A percentile compares a stretch with the other conserved stretches of the same genome.
Conservation (phyloP, 2,113 vertebrate genomes). For the Chaetops frenatus region DNA sequence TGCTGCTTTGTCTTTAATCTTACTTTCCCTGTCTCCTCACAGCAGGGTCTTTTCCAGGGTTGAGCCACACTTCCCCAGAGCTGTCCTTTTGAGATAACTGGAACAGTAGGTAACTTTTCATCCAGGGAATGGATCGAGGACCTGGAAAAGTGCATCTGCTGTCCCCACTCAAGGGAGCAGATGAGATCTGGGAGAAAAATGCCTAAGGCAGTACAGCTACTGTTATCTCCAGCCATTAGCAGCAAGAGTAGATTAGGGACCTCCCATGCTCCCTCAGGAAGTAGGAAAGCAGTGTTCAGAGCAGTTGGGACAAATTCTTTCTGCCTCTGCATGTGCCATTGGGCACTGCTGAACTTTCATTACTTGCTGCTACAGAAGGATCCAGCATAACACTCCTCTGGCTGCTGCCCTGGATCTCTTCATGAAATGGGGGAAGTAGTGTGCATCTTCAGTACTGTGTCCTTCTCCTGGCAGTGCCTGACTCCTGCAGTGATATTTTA, state of each 20-base stretch:
- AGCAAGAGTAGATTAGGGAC: neutral
- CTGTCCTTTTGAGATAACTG: neutral
- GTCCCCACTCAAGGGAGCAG: neutral
- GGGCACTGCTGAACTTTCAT: neutral
- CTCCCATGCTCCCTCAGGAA: neutral
- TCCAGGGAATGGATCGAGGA: neutral
- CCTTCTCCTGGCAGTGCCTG: neutral
- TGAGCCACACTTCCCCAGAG: neutral
- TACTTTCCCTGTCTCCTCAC: neutral
- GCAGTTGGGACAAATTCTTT: neutral
- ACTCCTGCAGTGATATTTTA: neutral
- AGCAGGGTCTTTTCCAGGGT: neutral
- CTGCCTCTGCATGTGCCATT: neutral
- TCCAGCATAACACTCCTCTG: neutral
- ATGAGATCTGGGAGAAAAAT: neutral
- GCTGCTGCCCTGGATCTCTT: neutral
- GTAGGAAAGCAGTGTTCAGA: neutral
- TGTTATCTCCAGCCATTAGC: neutral
- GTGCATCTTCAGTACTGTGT: neutral
- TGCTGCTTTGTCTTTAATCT: neutral
- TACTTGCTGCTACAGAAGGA: neutral
- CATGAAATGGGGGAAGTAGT: neutral
- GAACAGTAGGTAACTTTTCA: neutral
- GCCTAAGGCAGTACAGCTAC: neutral
- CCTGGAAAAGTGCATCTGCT: neutral